phyloP scores from a whole-genome alignment of 2,113 vertebrate species.

The Oryzias javanicus region DNA sequence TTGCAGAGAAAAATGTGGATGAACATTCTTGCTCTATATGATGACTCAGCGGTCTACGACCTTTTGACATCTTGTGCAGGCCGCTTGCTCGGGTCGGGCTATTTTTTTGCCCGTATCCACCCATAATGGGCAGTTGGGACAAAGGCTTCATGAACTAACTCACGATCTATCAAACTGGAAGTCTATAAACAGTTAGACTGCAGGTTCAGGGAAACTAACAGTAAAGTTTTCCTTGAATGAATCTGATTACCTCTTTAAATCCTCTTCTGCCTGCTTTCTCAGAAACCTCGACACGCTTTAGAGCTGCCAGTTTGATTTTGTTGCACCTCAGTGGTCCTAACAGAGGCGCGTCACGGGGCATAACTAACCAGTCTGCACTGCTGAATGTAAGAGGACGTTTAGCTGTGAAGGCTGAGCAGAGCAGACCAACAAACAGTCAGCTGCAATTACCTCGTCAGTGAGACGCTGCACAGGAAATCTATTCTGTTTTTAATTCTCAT shows the following conservation, averaged over 20 bases:
- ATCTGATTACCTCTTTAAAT: constrained; percentile 38
- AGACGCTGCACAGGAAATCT: background rate
- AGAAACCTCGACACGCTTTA: constrained; percentile 22
- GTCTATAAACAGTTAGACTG: no score
- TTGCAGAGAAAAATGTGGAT: no score
- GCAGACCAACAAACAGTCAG: background rate
- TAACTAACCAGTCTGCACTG: constrained; percentile 22
- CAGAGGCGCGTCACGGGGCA: constrained; percentile 12
- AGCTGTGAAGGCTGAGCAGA: background rate
- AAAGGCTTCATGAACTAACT: no score
- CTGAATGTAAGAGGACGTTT: constrained; percentile 5
- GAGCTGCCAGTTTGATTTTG: constrained; percentile 42
- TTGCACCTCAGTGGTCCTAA: constrained; percentile 13
- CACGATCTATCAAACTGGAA: no score
- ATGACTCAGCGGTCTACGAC: no score
- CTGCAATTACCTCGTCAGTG: background rate
- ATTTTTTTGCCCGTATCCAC: no score
- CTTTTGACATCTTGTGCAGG: no score
- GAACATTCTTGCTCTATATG: no score
- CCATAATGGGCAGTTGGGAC: no score
- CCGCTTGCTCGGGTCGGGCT: no score
- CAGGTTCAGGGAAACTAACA: no score
- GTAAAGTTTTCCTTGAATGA: background rate
- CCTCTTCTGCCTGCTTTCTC: constrained; percentile 7
- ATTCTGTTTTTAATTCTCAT: background rate